Conservation (phyloP, 2,797 vertebrate species). For the Falco columbarius region DNA sequence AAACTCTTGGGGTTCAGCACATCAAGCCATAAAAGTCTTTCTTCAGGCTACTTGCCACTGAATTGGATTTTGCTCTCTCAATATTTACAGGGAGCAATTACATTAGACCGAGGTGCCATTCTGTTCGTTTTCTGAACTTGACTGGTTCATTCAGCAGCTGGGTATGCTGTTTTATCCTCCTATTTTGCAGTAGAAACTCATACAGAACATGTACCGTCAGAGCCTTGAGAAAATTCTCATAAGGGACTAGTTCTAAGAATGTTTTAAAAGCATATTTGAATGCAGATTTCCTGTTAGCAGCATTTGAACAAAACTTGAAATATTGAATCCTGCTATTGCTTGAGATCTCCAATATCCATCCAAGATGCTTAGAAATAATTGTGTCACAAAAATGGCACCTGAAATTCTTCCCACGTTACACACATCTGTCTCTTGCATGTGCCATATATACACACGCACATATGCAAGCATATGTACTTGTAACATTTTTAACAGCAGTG, state of each 20-base stretch:
- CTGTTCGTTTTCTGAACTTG: background rate
- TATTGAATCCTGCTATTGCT: background rate
- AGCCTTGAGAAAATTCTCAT: background rate
- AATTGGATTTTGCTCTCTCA: background rate
- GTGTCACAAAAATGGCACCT: background rate
- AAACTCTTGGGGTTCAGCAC: background rate
- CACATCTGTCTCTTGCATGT: background rate
- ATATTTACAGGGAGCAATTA: background rate
- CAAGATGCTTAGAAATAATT: background rate
- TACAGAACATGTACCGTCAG: background rate
- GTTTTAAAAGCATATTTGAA: background rate
- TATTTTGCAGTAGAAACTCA: background rate
- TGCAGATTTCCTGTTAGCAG: background rate
- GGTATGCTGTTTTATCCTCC: background rate
- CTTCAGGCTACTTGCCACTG: background rate
- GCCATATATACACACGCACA: accelerated
- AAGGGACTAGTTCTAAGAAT: background rate
- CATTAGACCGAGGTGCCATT: background rate
- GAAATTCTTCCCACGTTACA: background rate
- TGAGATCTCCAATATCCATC: background rate
- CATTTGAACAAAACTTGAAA: background rate
- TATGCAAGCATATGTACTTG: background rate
- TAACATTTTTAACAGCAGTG: background rate
- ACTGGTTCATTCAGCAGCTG: background rate
- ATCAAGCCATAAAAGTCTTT: background rate